Base-by-base conservation (phyloP, 1,140 invertebrate species). In the Palaemon carinicauda region DNA sequence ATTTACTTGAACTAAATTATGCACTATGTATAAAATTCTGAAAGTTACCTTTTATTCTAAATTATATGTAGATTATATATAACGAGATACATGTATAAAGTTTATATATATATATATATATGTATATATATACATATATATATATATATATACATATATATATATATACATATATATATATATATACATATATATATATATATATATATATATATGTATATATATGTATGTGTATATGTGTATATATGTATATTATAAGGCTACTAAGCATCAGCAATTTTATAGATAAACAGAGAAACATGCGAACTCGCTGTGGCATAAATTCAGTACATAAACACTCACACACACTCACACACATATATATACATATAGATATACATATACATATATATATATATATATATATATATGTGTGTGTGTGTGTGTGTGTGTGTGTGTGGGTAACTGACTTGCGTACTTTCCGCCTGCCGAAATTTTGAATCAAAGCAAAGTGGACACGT, bases 101-200 rank as follows among this genome's bases (percentile, higher is more conserved):
- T 53, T 27, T n/a, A 79, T 15, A 79, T 53, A 54, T 21, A 54
- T 53, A 80, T 53, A 56, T 53, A 80, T 52, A 80, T 53, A 80
- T 54, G 54, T 53, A 79, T 53, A 80, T 31, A 80, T 53, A 80
- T 27, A 80, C 29, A n/a, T n/a, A n/a, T n/a, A n/a, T n/a, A 56
- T 27, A 79, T 21, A 80, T 21, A 80, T 15, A 80, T 21, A 80
- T 17, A 80, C 29, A 80, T 15, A 80, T 21, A 80, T 31, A 52
- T 31, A 80, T 19, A 56, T 31, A 80, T 19, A 80, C 19, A 80
- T 1, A 54, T 27, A 80, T 31, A 80, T 56, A 80, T 31, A 80
- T 56, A 80, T 31, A 80, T 56, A 80, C 29, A 80, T 31, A 54
- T 27, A 29, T 29, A 53, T 29, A 21, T 27, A 21, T 27, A 52